These are phyloP conservation scores for Alaudala cheleensis DNA, from an alignment of 2,113 vertebrate species.

Conservation along the genomic window DNA sequence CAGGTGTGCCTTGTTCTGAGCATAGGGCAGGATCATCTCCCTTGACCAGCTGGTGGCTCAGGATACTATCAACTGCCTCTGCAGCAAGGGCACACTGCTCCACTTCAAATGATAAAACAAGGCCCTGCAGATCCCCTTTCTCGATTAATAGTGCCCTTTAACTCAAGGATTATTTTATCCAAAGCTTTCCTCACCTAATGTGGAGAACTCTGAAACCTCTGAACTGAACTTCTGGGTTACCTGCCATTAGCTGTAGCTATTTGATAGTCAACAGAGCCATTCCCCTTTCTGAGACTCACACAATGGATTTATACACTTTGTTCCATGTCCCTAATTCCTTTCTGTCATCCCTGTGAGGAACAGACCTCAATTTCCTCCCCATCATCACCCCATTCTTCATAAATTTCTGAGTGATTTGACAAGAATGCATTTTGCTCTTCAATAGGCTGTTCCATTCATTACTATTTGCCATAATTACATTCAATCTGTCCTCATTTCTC, in stretches of 20 bases:
- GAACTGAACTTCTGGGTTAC: not conserved
- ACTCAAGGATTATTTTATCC: not conserved
- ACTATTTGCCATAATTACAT: not conserved
- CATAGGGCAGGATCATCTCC: not conserved
- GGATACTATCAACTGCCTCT: not conserved
- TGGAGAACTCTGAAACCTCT: not conserved
- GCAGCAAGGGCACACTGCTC: not conserved
- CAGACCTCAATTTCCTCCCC: not conserved
- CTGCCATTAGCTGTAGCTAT: not conserved
- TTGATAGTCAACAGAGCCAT: not conserved
- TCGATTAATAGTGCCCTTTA: not conserved
- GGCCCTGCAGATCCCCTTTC: not conserved
- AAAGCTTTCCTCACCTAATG: not conserved
- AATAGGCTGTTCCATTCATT: not conserved
- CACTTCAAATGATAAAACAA: not conserved
- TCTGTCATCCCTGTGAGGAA: not conserved
- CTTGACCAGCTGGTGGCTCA: not conserved
- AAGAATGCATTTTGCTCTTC: not conserved
- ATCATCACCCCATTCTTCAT: not conserved
- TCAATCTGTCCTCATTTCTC: not conserved
- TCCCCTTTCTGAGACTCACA: not conserved
- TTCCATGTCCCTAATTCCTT: not conserved
- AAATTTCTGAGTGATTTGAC: not conserved
- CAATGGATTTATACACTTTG: not conserved
- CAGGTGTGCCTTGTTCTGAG: not conserved